phyloP scores from a whole-genome alignment of 2,888 invertebrate species.

The Tetrapedia diversipes region DNA sequence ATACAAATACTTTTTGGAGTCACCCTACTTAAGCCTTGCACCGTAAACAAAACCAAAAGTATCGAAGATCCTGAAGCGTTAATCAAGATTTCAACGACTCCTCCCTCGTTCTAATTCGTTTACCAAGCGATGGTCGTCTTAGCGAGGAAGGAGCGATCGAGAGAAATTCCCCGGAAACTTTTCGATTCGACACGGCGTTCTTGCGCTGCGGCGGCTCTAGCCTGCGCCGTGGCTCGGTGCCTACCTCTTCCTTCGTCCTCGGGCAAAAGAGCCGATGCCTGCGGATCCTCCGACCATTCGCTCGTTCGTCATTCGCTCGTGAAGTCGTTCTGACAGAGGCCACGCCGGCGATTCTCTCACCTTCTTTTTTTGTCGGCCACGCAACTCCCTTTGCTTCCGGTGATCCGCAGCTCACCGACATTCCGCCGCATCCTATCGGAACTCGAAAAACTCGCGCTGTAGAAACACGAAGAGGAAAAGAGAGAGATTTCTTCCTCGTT shows the following conservation, averaged over 20 bases:
- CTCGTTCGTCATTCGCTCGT: constrained; percentile 75
- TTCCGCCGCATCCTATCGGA: neutral
- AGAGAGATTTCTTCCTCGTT: neutral
- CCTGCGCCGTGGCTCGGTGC: constrained; percentile 48
- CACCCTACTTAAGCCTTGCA: too few relatives aligned
- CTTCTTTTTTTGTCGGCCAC: constrained; percentile 49
- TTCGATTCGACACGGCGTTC: constrained; percentile 3
- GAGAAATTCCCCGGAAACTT: neutral
- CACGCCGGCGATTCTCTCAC: constrained; percentile 43
- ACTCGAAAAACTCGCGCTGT: neutral
- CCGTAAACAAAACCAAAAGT: too few relatives aligned
- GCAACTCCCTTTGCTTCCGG: constrained; percentile 24
- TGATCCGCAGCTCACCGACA: neutral
- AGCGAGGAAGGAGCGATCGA: neutral
- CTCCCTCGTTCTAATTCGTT: too few relatives aligned
- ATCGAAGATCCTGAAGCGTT: too few relatives aligned
- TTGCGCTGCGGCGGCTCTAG: constrained; percentile 24
- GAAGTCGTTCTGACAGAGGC: constrained; percentile 68
- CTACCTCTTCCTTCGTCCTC: constrained; percentile 66
- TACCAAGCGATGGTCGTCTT: too few relatives aligned
- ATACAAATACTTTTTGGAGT: too few relatives aligned
- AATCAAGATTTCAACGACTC: too few relatives aligned
- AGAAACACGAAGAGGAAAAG: too few relatives aligned
- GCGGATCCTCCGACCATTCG: constrained; percentile 70
- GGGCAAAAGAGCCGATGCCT: constrained; percentile 61